Base-by-base conservation (phyloP, 2,797 vertebrate genomes). In the Xyrichtys novacula region DNA sequence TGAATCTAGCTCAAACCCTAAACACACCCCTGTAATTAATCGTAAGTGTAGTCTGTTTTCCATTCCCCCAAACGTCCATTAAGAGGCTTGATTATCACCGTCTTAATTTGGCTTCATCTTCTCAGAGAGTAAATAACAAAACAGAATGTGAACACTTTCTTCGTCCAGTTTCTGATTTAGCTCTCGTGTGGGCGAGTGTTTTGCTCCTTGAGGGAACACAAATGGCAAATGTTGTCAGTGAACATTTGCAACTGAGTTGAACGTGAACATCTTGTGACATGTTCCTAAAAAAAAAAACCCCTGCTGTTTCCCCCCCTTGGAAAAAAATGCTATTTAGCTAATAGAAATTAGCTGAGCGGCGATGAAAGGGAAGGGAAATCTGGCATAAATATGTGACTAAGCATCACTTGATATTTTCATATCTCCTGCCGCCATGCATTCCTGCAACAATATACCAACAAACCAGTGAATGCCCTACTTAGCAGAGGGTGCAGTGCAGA, bases 381-480 rank as follows among this genome's bases (percentile, higher is more conserved):
- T 63, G 63, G n/a, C 49, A 14, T 50, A 5, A 78, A 60, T 63
- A 40, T 3, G 11, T 50, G 32, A 75, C 63, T 43, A 71, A 56
- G 54, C 48, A 61, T 57, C 23, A 60, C 52, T 49, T 48, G 9
- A 25, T 57, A 34, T 74, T 67, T 74, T 9, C 28, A 64, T 57
- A 67, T 75, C 47, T 66, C 36, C 32, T 28, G 55, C 74, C 69
- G 53, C 60, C 48, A 39, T 66, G 56, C 49, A 58, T 65, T 23
- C 61, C 47, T 40, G 6, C 46, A 68, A 61, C 59, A 64, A 42
- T 78, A 61, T 53, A 55, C 60, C 43, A 82, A 50, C 55, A 69
- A 73, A 59, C 54, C 40, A 38, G 38, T 55, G 53, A 48, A 49
- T 80, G 76, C 39, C 59, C 68, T 43, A 43, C 66, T 77, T 71